Evolutionary conservation across 2,797 vertebrate genomes (phyloP), one percentile per base, ranked within the genome.

Genomic region (Chelidonichthys spinosus): DNA sequence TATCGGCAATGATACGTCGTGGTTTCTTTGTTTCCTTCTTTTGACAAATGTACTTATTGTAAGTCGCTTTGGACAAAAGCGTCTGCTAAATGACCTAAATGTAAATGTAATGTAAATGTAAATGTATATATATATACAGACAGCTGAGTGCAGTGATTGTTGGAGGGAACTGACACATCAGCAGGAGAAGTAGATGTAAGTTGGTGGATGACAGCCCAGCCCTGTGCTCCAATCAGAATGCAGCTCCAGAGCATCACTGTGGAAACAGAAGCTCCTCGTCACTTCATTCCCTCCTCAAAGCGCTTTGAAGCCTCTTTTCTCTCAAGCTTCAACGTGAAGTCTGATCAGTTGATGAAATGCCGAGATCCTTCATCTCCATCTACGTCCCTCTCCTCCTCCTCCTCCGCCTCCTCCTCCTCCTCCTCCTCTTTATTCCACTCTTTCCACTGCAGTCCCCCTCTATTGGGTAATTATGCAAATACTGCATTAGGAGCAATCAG

Each of bases 391-490:
- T 42, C 32, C 49, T 52, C 64, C 47, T 37, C 76, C 66, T 71
- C 44, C 44, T 46, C 43, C 32, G 50, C 55, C 37, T 32, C 70
- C 49, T 55, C 59, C 33, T 18, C 63, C 50, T 36, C 49, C 54
- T 47, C 44, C 63, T 53, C 61, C 9, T 68, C 61, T 82, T 86
- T 73, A 63, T 79, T 78, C 54, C 56, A 67, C 66, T 70, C 76
- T 66, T 74, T 77, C 74, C 78, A 73, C 84, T 76, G 77, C 79
- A 65, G 61, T 73, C 72, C 76, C 73, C 63, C 63, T 77, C 81
- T 81, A 66, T 69, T 85, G 67, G 78, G 67, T 90, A 88, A 94
- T 94, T 93, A 94, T 86, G 85, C 75, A 90, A 89, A 91, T 87
- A 49, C 66, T 82, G 82, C 80, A 87, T 92, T 88, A 89, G 77